Conservation (phyloP, 1,140 invertebrate species). For the Laupala kohalensis region DNA sequence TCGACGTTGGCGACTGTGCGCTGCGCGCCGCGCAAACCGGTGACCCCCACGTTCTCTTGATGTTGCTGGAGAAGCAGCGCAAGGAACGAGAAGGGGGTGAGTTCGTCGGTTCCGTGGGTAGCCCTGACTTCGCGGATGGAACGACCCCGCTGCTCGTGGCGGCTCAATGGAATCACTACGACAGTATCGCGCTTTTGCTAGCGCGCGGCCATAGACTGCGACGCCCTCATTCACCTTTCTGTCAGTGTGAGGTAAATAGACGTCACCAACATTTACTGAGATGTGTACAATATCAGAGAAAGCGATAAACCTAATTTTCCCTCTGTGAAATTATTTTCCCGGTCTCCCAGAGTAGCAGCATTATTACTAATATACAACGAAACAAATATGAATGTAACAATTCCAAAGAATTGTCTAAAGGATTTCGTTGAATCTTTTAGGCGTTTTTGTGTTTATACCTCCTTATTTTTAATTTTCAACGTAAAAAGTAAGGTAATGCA, state of each 20-base stretch:
- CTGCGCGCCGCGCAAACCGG: background rate
- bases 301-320: too few species aligned
- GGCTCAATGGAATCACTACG: background rate
- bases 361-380: too few species aligned
- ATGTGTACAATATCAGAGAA: too few species aligned
- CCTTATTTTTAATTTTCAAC: too few species aligned
- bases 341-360: too few species aligned
- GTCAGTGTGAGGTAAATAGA: background rate
- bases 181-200: background rate
- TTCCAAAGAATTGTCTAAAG: too few species aligned
- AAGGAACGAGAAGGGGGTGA: background rate
- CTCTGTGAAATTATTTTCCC: too few species aligned
- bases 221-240: background rate
- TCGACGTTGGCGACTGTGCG: background rate
- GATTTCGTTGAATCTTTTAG: too few species aligned
- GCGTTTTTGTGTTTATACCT: too few species aligned
- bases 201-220: background rate
- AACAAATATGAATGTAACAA: too few species aligned
- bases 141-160: background rate
- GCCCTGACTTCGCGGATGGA: background rate
- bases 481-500: too few species aligned
- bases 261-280: too few species aligned
- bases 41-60: background rate
- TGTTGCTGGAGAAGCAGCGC: background rate
- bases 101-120: background rate